These are phyloP conservation scores for Lineus longissimus DNA, from an alignment of 1,140 invertebrate genomes.

Conservation along the genomic window DNA sequence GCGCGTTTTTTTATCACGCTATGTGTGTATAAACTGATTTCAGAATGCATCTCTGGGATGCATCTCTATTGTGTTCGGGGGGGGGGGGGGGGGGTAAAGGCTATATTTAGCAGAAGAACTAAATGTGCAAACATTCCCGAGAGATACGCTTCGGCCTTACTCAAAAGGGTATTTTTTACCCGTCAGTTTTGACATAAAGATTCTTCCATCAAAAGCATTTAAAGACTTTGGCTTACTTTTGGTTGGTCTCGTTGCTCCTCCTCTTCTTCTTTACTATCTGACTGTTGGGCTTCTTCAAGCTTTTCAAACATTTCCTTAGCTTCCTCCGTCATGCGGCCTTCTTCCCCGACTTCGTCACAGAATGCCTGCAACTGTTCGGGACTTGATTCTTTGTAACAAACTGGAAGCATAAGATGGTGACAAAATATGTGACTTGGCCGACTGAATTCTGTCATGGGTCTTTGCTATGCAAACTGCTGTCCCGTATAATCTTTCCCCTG, in stretches of 20 bases:
- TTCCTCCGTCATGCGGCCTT: conserved; percentile 34
- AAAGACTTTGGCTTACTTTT: not conserved
- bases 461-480: too few relatives aligned
- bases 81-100: too few relatives aligned
- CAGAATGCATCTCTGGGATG: too few relatives aligned
- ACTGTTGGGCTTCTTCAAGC: conserved; percentile 19
- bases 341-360: conserved; percentile 32
- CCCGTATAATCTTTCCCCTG: too few relatives aligned
- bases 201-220: not conserved
- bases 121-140: not conserved
- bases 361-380: conserved; percentile 34
- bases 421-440: too few relatives aligned
- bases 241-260: not conserved
- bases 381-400: conserved; percentile 38
- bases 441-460: too few relatives aligned
- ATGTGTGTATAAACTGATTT: too few relatives aligned
- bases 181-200: not conserved
- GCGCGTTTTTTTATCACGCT: too few relatives aligned
- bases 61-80: too few relatives aligned
- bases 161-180: not conserved
- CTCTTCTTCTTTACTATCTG: conserved; percentile 7
- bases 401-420: conserved; percentile 19
- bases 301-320: conserved; percentile 30
- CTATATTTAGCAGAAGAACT: too few relatives aligned
- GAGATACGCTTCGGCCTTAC: not conserved